Evolutionary conservation across 2,797 vertebrate genomes (phyloP).

Genomic region (Tragopan temminckii): DNA sequence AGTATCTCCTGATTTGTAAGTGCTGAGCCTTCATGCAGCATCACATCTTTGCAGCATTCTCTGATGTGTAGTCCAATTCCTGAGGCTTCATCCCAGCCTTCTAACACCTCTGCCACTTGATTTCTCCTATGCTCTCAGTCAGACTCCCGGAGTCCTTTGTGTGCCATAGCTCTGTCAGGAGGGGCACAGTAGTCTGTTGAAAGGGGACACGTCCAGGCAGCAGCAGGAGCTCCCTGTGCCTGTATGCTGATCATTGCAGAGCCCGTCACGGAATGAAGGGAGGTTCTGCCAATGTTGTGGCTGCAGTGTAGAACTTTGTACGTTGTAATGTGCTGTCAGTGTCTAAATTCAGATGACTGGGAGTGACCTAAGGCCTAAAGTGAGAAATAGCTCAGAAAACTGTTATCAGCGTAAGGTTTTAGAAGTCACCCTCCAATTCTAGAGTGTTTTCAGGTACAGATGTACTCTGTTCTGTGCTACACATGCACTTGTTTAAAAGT

Average conservation of each 20-base stretch:
- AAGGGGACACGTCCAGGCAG: background rate
- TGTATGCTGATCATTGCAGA: background rate
- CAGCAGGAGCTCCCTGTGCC: background rate
- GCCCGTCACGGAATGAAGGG: background rate
- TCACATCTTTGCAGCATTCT: background rate
- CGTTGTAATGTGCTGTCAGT: background rate
- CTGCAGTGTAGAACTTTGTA: background rate
- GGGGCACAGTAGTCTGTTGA: background rate
- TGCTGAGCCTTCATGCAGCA: background rate
- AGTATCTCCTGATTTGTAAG: background rate
- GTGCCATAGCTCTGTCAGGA: background rate
- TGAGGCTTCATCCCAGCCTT: background rate
- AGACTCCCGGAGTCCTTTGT: background rate
- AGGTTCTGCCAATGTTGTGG: background rate
- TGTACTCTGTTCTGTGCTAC: background rate
- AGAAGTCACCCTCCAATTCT: background rate
- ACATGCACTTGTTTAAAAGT: background rate
- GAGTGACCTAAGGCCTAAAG: background rate
- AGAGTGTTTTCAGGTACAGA: background rate
- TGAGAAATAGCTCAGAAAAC: background rate
- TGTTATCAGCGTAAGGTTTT: background rate
- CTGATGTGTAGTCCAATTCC: background rate
- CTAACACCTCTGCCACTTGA: background rate
- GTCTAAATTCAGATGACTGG: background rate
- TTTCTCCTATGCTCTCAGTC: background rate